phyloP scores from a whole-genome alignment of 2,888 invertebrate genomes.

The Copidosoma aretas region DNA sequence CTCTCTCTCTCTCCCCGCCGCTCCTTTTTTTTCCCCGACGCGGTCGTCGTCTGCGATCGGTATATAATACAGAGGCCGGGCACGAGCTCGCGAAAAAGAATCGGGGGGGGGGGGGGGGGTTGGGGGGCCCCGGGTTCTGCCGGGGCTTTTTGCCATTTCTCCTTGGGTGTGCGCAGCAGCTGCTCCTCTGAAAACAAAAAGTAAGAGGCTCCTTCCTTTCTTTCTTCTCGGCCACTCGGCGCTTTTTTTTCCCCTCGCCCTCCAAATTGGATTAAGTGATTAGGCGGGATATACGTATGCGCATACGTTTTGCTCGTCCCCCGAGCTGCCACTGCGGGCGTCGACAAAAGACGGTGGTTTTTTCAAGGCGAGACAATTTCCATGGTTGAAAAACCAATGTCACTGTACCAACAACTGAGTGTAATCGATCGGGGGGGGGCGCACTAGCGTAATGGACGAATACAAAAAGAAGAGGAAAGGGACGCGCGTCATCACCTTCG shows the following conservation, averaged over 20 bases:
- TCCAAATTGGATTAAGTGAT: conserved; percentile 10
- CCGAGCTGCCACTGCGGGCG: not conserved
- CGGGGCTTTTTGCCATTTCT: conserved; percentile 35
- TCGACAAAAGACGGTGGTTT: too few species aligned
- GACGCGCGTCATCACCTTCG: too few species aligned
- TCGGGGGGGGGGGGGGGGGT: conserved; percentile 12
- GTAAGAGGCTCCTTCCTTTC: not conserved
- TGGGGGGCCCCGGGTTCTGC: conserved; percentile 54
- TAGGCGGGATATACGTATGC: conserved; percentile 2
- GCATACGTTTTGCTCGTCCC: not conserved
- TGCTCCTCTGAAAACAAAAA: not conserved
- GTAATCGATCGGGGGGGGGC: too few species aligned
- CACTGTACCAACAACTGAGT: too few species aligned
- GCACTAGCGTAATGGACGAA: too few species aligned
- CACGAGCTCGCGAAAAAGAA: conserved; percentile 5
- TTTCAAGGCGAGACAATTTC: too few species aligned
- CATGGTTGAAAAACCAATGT: too few species aligned
- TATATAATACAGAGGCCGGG: conserved; percentile 51
- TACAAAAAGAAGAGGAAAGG: too few species aligned
- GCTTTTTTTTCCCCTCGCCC: not conserved
- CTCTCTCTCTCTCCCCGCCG: conserved; percentile 7
- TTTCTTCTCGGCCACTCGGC: too few species aligned
- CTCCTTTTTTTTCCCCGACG: conserved; percentile 28
- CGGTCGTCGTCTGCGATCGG: conserved; percentile 51
- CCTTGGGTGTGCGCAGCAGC: not conserved